Base-by-base conservation (phyloP, 2,888 invertebrate species). In the Hermodice carunculata region DNA sequence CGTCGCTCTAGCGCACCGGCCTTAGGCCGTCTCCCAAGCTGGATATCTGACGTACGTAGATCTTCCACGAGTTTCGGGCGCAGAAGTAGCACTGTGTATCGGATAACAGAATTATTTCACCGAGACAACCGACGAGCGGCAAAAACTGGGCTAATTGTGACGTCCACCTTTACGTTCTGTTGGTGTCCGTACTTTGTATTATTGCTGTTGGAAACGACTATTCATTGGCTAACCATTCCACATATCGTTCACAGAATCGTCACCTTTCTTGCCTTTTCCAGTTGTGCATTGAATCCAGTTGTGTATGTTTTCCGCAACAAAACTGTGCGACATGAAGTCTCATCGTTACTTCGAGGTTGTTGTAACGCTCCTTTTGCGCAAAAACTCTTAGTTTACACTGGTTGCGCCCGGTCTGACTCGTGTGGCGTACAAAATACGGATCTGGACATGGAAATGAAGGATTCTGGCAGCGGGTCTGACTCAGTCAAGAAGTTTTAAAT, bases 81-180 rank as follows among this genome's bases (percentile, higher is more conserved):
- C 26, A 52, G 52, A 29, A 60, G 60, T 37, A 24, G 42, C 51
- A 52, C 32, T 8, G 52, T 52, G 19, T 22, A 52, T 4, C 26
- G 34, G 5, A 22, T 60, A 14, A 29, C 52, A n/a, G 22, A 22
- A 93, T 29, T 22, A n/a, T 49, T 67, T 11, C 94, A 94, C 72
- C 89, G 94, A 59, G 95, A 95, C 83, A 95, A 95, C 87, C 93
- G 94, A 74, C 90, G 94, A 71, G 94, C 95, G 1, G 95, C 94
- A 8, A 91, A 94, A 73, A 94, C 95, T 57, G 94, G 94, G 80
- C 91, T 92, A 52, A 85, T 93, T 69, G 93, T 93, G 69, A 90
- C 93, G 80, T 89, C 92, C 40, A 91, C 93, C 86, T 90, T 89
- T 58, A 83, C 89, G 14, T 82, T 89, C 37, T 90, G 89, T 76